Percentiles rank a stretch among this genome's conserved stretches.
phyloP scores from a whole-genome alignment of 2,797 vertebrate species.

The Aphelocoma californica region DNA sequence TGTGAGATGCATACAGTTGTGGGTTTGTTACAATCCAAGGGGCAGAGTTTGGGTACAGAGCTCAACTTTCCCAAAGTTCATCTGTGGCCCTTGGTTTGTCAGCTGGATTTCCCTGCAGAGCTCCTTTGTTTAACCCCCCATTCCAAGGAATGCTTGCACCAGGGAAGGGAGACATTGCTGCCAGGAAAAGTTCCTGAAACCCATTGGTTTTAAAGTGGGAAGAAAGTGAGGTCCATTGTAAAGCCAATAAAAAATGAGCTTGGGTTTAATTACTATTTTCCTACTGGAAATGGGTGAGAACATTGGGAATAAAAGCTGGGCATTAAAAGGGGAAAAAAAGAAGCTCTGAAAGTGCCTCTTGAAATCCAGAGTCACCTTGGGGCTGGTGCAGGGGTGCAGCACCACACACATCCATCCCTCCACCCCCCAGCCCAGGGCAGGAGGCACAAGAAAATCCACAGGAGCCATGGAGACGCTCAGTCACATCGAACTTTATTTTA shows the following conservation, averaged over 20 bases:
- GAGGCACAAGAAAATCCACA: neutral
- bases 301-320: neutral
- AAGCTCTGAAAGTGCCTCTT: neutral
- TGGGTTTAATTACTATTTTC: neutral
- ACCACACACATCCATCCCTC: neutral
- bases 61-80: neutral
- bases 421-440: neutral
- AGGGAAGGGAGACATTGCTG: neutral
- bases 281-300: neutral
- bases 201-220: neutral
- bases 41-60: neutral
- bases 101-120: neutral
- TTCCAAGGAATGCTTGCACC: neutral
- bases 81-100: neutral
- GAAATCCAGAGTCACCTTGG: neutral
- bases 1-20: neutral
- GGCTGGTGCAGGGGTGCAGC: neutral
- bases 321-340: neutral
- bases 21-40: neutral
- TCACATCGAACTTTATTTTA: constrained; percentile 85
- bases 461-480: constrained; percentile 58
- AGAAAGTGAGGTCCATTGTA: neutral
- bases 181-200: neutral
- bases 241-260: neutral
- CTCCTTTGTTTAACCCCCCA: neutral